phyloP scores from a whole-genome alignment of 2,113 vertebrate species.

The Spea bombifrons region DNA sequence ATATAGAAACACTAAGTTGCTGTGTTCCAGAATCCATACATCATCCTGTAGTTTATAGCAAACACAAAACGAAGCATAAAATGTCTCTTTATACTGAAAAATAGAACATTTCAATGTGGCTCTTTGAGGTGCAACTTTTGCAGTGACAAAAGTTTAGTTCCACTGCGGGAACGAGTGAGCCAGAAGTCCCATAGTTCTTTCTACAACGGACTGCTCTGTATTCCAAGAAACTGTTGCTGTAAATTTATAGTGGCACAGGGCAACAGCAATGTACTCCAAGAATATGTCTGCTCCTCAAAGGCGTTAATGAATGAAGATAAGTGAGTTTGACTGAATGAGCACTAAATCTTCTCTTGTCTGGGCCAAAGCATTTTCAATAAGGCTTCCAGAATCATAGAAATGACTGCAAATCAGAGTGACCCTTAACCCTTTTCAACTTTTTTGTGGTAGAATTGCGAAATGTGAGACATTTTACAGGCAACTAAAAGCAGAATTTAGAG shows the following conservation, averaged over 20 bases:
- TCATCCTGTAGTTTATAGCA: constrained; percentile 7
- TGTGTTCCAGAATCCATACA: constrained; percentile 22
- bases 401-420: constrained; percentile 31
- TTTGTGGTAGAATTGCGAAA: constrained; percentile 25
- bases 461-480: constrained; percentile 9
- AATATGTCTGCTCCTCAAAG: constrained; percentile 43
- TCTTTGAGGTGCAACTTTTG: constrained; percentile 34
- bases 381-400: constrained; percentile 37
- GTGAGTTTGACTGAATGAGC: constrained; percentile 42
- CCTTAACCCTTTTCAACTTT: constrained; percentile 38
- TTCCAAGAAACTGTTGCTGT: constrained; percentile 37
- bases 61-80: constrained; percentile 29
- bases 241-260: constrained; percentile 45
- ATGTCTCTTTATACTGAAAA: constrained; percentile 23
- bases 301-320: constrained; percentile 47
- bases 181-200: neutral
- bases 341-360: constrained; percentile 38
- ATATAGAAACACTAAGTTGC: constrained; percentile 25
- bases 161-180: neutral
- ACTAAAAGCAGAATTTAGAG: constrained; percentile 14
- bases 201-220: constrained; percentile 28
- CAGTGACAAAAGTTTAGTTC: constrained; percentile 42
- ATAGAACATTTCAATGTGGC: constrained; percentile 17
- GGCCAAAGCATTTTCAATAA: constrained; percentile 38
- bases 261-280: constrained; percentile 43